Percentiles rank a stretch among this genome's conserved stretches.
Evolutionary conservation across 1,140 invertebrate species (phyloP).

Genomic region (Heliothis subflexa): DNA sequence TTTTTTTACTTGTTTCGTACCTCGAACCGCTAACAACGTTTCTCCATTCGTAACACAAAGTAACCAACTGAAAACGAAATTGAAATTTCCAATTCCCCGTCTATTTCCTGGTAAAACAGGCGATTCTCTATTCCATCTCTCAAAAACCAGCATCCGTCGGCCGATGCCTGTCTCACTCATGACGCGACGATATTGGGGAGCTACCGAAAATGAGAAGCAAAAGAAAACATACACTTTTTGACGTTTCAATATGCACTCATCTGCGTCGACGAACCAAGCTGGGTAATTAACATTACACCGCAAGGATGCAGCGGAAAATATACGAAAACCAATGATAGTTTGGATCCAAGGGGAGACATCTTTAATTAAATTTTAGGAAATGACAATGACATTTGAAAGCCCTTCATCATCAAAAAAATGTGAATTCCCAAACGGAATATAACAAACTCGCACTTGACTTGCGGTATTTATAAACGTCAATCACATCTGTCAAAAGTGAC

Average conservation of each 20-base stretch:
- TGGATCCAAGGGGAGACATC: constrained; percentile 13
- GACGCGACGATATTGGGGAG: constrained; percentile 82
- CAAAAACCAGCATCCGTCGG: constrained; percentile 62
- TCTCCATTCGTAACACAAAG: constrained; percentile 60
- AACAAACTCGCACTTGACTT: constrained; percentile 80
- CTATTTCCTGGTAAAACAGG: constrained; percentile 80
- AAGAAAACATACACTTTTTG: constrained; percentile 80
- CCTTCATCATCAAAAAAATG: constrained; percentile 70
- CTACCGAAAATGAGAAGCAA: constrained; percentile 82
- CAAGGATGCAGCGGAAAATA: constrained; percentile 50
- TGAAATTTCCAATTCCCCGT: constrained; percentile 79
- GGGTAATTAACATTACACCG: constrained; percentile 79
- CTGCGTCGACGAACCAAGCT: constrained; percentile 55
- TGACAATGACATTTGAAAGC: constrained; percentile 71
- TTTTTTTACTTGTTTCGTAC: constrained; percentile 33
- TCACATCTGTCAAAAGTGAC: constrained; percentile 82
- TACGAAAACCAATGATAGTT: constrained; percentile 62
- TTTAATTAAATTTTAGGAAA: constrained; percentile 42
- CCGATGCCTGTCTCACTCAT: constrained; percentile 60
- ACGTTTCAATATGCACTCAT: constrained; percentile 85
- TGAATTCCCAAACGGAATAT: constrained; percentile 60
- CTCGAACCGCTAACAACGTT: constrained; percentile 43
- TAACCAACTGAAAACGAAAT: constrained; percentile 72
- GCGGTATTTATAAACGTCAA: constrained; percentile 81
- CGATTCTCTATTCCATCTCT: constrained; percentile 77